These are phyloP conservation scores for Halichoeres trimaculatus DNA, from an alignment of 2,113 vertebrate species.

Conservation along the genomic window DNA sequence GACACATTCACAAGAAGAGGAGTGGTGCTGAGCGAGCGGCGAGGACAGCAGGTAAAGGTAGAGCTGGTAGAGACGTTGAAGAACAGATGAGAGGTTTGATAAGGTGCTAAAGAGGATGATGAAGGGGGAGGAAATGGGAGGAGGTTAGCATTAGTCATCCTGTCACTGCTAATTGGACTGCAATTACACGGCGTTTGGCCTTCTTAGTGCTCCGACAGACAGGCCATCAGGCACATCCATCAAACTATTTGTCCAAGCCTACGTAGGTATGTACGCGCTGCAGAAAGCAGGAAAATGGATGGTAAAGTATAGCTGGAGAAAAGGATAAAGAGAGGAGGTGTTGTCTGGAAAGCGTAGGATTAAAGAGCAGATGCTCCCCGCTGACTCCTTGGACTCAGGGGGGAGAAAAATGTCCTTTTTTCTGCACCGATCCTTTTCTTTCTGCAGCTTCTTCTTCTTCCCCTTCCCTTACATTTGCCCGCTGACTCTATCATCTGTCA, in stretches of 20 bases:
- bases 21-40: neutral
- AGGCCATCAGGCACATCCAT: conserved; percentile 37
- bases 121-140: conserved; percentile 28
- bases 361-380: conserved; percentile 20
- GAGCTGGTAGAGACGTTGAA: neutral
- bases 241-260: neutral
- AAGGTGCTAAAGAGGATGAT: conserved; percentile 34
- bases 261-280: too few relatives aligned
- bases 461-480: conserved; percentile 12
- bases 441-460: neutral
- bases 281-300: neutral
- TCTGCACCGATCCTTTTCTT: too few relatives aligned
- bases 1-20: neutral
- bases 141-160: conserved; percentile 52
- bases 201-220: conserved; percentile 17
- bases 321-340: neutral
- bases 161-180: conserved; percentile 51
- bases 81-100: conserved; percentile 1
- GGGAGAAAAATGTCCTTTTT: too few relatives aligned
- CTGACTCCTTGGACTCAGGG: conserved; percentile 1
- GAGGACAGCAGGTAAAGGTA: neutral
- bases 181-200: conserved; percentile 53
- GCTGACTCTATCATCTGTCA: conserved; percentile 34
- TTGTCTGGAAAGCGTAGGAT: too few relatives aligned
- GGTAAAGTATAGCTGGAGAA: neutral